Evolutionary conservation across 2,797 vertebrate genomes (phyloP).

Genomic region (Malacoraja senta): DNA sequence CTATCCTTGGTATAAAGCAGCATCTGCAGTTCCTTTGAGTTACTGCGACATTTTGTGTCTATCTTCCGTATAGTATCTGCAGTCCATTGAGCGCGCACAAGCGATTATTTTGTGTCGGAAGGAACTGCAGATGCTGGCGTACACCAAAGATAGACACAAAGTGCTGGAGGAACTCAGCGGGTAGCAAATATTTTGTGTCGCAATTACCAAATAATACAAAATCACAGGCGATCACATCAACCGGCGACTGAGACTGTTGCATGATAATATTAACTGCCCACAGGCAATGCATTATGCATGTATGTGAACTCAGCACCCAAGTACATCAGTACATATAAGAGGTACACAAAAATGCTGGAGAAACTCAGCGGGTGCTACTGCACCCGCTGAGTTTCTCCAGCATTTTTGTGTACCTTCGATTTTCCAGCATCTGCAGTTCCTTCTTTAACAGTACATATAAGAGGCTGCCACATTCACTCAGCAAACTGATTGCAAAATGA

Average conservation of each 20-base stretch:
- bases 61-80: neutral
- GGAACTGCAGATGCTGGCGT: no score
- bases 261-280: neutral
- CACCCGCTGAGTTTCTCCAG: no score
- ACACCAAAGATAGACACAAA: no score
- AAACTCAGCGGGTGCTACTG: no score
- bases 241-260: neutral
- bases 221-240: neutral
- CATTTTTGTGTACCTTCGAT: no score
- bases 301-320: neutral
- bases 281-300: neutral
- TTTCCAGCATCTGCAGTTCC: no score
- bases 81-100: neutral
- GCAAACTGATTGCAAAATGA: neutral
- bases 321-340: neutral
- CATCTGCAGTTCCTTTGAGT: no score
- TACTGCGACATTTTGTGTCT: no score
- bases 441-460: neutral
- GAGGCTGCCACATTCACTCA: neutral
- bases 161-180: no score
- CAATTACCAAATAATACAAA: neutral
- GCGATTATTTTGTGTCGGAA: neutral
- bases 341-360: no score
- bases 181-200: neutral
- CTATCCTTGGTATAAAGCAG: no score